Base-by-base conservation (phyloP, 1,140 invertebrate species). In the Marisa cornuarietis region DNA sequence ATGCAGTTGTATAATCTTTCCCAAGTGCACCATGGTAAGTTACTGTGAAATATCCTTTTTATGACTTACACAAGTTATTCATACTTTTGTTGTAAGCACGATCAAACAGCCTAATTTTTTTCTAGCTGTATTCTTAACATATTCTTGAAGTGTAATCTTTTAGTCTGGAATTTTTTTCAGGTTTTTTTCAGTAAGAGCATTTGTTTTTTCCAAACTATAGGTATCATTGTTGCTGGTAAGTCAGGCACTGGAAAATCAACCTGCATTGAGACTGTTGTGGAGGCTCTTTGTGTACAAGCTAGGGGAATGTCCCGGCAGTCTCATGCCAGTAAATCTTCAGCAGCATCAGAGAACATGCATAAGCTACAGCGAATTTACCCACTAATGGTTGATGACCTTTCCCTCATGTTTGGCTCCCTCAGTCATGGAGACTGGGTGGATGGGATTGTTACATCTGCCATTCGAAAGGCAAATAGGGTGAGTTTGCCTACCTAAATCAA, bases 191-290 rank as follows among this genome's bases (percentile, higher is more conserved):
- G 54, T 18, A 11, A 58, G 54, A 58, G 11, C 11, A 31, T 61
- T 68, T 65, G 16, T 42, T 54, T 22, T 31, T 73, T 81, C 54
- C 66, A 22, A 51, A 10, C 42, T 9, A 63, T 74, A 90, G 90
- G 90, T 79, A 84, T 91, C 42, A 89, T 91, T 79, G 85, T 91
- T 18, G 90, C 88, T 72, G 91, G 90, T 9, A 89, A 89, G 11
- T 87, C 91, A 26, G 89, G 90, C 49, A 88, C 86, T 85, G 91
- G 91, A n/a, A 91, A 91, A 79, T 90, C 89, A 13, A 86, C 87
- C 18, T 88, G 87, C 79, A 87, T 91, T n/a, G 85, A 90, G 81
- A 87, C 85, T 8, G 75, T 91, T 54, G 87, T 91, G 8, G 87
- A 90, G 71, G 87, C 89, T 14, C 83, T 91, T 22, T 87, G 88